These are phyloP conservation scores for Bufo gargarizans DNA, from an alignment of 2,113 vertebrate genomes.

Conservation along the genomic window DNA sequence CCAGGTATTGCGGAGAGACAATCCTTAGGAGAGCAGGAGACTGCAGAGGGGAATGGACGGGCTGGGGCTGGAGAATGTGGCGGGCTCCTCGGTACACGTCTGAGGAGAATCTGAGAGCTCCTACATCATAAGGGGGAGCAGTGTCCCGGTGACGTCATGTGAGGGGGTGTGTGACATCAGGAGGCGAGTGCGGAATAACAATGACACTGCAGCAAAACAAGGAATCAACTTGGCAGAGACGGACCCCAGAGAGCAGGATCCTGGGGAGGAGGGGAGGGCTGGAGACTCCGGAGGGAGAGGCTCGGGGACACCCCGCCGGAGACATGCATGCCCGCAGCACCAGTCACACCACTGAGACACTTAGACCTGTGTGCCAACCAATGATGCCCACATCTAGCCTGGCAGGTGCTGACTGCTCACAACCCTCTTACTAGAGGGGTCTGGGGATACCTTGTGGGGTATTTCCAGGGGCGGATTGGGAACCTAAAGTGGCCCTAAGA, in stretches of 20 bases:
- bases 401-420: too few species aligned
- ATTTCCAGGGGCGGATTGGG: too few species aligned
- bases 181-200: slow-evolving; percentile 70
- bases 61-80: slow-evolving; percentile 27
- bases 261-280: slow-evolving; percentile 9
- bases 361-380: too few species aligned
- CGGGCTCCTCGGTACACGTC: slow-evolving; percentile 69
- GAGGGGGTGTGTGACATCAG: slow-evolving; percentile 69
- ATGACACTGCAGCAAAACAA: slow-evolving; percentile 68
- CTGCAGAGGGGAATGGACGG: too few species aligned
- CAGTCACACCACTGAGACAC: too few species aligned
- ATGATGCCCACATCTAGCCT: too few species aligned
- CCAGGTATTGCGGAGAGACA: slow-evolving; percentile 11
- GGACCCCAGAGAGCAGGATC: slow-evolving; percentile 33
- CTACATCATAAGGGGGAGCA: slow-evolving; percentile 94
- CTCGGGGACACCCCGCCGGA: not conserved
- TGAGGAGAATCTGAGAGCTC: slow-evolving; percentile 85
- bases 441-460: too few species aligned
- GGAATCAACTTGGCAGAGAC: slow-evolving; percentile 55
- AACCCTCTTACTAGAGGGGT: too few species aligned
- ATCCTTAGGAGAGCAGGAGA: not conserved
- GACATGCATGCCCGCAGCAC: not conserved
- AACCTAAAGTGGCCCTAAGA: too few species aligned
- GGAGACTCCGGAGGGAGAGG: slow-evolving; percentile 22
- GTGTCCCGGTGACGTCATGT: slow-evolving; percentile 96